phyloP scores from a whole-genome alignment of 2,113 vertebrate species.

The Cephalopholis sonnerati region DNA sequence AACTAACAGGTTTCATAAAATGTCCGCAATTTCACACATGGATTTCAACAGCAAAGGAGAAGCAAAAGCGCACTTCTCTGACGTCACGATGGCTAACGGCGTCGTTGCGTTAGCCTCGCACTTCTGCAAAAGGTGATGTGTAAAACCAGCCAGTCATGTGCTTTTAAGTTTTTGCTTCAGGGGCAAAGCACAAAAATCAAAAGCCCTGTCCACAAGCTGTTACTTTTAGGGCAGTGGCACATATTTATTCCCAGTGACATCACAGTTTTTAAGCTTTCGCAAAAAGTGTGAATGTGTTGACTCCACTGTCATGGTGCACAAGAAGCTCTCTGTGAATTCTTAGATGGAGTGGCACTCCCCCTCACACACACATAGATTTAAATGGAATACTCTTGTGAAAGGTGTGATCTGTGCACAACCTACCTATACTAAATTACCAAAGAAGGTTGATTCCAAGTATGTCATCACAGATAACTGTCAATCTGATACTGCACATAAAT shows the following conservation, averaged over 20 bases:
- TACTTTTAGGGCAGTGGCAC: neutral
- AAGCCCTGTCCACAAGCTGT: neutral
- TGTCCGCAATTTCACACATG: neutral
- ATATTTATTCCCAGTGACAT: neutral
- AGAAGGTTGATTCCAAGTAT: neutral
- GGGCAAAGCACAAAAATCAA: too few relatives aligned
- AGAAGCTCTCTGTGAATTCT: neutral
- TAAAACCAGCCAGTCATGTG: neutral
- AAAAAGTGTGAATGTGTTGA: neutral
- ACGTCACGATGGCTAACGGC: neutral
- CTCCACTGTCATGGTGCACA: neutral
- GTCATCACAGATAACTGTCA: neutral
- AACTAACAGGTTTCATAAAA: neutral
- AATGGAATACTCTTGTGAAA: neutral
- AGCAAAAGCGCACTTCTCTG: neutral
- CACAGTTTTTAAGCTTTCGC: neutral
- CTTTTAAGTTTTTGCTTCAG: neutral
- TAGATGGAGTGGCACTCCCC: conserved; percentile 2
- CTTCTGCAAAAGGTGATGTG: neutral
- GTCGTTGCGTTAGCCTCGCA: neutral
- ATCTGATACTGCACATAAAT: neutral
- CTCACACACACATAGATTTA: neutral
- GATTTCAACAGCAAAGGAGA: neutral
- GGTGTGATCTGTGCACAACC: neutral
- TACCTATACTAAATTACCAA: neutral